Conservation (phyloP, 2,113 vertebrate species). For the Bos taurus region DNA sequence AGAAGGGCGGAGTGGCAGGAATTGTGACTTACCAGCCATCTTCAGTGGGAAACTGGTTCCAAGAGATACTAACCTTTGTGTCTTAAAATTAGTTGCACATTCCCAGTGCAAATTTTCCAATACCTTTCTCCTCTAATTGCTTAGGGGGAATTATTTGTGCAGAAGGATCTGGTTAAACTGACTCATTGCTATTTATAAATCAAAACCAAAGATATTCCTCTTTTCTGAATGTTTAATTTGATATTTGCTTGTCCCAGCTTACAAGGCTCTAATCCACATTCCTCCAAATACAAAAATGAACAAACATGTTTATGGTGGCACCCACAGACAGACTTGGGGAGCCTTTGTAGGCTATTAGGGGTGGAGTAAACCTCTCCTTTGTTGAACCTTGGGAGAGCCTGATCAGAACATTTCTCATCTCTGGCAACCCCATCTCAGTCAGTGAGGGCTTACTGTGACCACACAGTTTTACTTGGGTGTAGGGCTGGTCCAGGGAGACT, state of each 20-base stretch:
- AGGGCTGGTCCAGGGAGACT: not conserved
- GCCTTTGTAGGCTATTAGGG: not conserved
- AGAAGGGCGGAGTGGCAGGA: not conserved
- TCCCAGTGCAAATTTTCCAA: not conserved
- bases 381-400: not conserved
- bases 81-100: slow-evolving; percentile 27
- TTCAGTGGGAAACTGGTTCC: not conserved
- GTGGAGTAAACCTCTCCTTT: not conserved
- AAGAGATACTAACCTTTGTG: not conserved
- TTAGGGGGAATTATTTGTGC: slow-evolving; percentile 45
- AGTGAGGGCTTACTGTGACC: not conserved
- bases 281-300: not conserved
- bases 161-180: slow-evolving; percentile 37
- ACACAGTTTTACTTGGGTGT: not conserved
- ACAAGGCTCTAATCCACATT: not conserved
- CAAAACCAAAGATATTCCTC: slow-evolving; percentile 31
- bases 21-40: not conserved
- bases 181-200: slow-evolving; percentile 59
- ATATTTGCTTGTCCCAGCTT: not conserved
- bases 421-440: not conserved
- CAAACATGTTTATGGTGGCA: not conserved
- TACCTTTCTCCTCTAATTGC: slow-evolving; percentile 38
- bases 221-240: slow-evolving; percentile 39
- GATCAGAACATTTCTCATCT: not conserved
- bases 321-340: not conserved